Conservation (phyloP, 2,888 invertebrate species). For the Mycalesis mineus region DNA sequence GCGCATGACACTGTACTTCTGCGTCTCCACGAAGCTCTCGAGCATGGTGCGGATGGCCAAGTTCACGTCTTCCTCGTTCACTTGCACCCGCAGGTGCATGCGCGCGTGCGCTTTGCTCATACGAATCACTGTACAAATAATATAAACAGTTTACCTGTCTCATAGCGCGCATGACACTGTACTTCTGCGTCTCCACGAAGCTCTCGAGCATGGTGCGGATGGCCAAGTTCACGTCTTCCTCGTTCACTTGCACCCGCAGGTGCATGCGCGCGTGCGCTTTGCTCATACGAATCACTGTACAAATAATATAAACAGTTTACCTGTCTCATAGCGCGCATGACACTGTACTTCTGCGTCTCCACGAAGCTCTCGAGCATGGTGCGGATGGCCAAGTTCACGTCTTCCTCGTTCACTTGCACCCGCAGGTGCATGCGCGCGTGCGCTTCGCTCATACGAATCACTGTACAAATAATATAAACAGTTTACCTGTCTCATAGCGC, state of each 20-base stretch:
- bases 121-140: constrained; percentile 87
- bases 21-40: constrained; percentile 98
- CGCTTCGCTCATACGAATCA: constrained; percentile 98
- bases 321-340: constrained; percentile 96
- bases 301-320: constrained; percentile 64
- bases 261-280: constrained; percentile 98
- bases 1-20: constrained; percentile 98
- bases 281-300: constrained; percentile 93
- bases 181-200: constrained; percentile 99
- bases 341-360: constrained; percentile 98
- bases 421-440: constrained; percentile 97
- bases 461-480: constrained; percentile 53
- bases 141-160: constrained; percentile 81
- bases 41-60: constrained; percentile 98
- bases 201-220: constrained; percentile 98
- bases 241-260: constrained; percentile 91
- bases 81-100: constrained; percentile 94
- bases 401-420: constrained; percentile 92
- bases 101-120: constrained; percentile 98
- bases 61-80: constrained; percentile 96
- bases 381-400: constrained; percentile 97
- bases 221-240: constrained; percentile 98
- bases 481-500: constrained; percentile 89
- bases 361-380: constrained; percentile 99
- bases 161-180: constrained; percentile 97